A percentile compares a stretch with the other conserved stretches of the same genome.
Conservation (phyloP, 1,140 invertebrate species). For the Calliphora vicina region DNA sequence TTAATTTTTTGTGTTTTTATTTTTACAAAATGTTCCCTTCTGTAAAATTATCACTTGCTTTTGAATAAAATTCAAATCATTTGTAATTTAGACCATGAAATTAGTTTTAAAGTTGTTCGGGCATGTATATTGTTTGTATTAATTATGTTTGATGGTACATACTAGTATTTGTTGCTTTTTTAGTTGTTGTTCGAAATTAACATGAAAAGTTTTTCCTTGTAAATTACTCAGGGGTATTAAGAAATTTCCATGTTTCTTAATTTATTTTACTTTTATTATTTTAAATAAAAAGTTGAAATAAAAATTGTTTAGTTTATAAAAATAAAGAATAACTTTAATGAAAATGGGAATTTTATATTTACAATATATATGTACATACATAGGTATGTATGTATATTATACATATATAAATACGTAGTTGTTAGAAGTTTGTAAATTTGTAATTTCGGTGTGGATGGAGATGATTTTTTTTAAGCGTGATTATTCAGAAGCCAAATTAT, state of each 20-base stretch:
- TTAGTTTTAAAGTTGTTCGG: conserved; percentile 1
- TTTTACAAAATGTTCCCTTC: background rate
- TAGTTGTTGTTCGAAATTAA: background rate
- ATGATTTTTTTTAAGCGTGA: no score
- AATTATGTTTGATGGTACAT: background rate
- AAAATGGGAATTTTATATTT: no score
- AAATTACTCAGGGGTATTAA: conserved; percentile 1
- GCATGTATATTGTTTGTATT: conserved; percentile 7
- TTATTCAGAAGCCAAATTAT: no score
- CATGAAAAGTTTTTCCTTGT: background rate
- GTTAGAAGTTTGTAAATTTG: no score
- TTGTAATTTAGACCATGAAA: background rate
- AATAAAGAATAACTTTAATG: no score
- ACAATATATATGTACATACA: no score
- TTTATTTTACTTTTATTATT: no score
- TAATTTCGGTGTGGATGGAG: no score
- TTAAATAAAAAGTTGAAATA: no score
- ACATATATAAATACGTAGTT: no score
- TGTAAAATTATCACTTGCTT: background rate
- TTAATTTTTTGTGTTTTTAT: background rate
- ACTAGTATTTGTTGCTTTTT: background rate
- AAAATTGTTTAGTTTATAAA: no score
- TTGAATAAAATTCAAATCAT: background rate
- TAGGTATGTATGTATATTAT: no score
- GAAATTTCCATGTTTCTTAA: background rate